These are phyloP conservation scores for Leptinotarsa defecta DNA, from an alignment of 1,140 invertebrate genomes.

Conservation along the genomic window DNA sequence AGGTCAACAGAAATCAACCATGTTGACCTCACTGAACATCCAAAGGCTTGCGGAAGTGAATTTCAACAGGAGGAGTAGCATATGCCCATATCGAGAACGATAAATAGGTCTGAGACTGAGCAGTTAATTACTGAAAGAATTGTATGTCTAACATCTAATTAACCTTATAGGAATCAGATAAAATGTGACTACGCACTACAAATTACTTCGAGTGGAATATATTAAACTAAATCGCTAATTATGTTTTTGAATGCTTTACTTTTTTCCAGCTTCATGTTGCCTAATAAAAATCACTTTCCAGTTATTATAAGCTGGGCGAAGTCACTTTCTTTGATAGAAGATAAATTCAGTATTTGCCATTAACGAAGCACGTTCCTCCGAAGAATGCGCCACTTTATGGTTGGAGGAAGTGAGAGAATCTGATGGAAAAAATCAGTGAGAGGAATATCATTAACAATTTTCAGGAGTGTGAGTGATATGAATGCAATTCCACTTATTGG, in stretches of 20 bases:
- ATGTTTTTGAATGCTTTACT: constrained; percentile 11
- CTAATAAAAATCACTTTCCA: constrained; percentile 26
- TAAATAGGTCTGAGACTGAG: constrained; percentile 22
- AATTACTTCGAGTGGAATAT: constrained; percentile 25
- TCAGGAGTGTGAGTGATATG: too few relatives aligned
- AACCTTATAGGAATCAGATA: constrained; percentile 24
- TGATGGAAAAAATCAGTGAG: not conserved
- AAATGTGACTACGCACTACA: constrained; percentile 25
- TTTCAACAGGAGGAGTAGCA: constrained; percentile 12
- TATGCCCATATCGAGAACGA: constrained; percentile 21
- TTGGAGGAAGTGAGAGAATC: not conserved
- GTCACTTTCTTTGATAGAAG: constrained; percentile 20
- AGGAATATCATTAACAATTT: not conserved
- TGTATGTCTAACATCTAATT: constrained; percentile 24
- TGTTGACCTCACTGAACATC: not conserved
- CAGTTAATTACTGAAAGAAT: constrained; percentile 25
- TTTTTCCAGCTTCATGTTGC: constrained; percentile 15
- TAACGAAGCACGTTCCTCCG: not conserved
- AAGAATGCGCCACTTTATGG: not conserved
- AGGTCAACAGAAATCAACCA: not conserved
- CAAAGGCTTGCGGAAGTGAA: constrained; percentile 9
- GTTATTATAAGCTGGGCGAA: constrained; percentile 18
- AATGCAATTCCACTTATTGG: too few relatives aligned
- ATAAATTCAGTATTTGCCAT: constrained; percentile 1
- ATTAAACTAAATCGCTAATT: constrained; percentile 25